Conservation (phyloP, 2,797 vertebrate species). For the Gastrophryne carolinensis region DNA sequence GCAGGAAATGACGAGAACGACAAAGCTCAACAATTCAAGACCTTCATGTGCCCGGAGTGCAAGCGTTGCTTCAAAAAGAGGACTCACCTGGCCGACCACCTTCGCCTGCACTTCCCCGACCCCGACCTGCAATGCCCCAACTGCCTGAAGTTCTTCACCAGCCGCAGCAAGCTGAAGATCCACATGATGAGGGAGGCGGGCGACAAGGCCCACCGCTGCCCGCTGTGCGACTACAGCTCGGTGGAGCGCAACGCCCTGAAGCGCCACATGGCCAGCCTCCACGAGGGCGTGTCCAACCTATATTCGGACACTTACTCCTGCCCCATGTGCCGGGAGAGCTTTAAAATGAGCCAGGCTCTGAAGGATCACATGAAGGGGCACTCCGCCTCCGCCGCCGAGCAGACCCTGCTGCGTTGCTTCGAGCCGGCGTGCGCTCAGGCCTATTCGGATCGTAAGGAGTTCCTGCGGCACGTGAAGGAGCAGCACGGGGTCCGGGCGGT, state of each 20-base stretch:
- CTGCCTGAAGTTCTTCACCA: conserved; percentile 91
- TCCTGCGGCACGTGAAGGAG: conserved; percentile 77
- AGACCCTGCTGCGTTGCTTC: conserved; percentile 74
- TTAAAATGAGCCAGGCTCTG: conserved; percentile 83
- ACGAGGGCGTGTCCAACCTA: conserved; percentile 72
- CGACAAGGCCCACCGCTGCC: conserved; percentile 83
- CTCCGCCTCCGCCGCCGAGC: conserved; percentile 73
- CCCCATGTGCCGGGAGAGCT: conserved; percentile 81
- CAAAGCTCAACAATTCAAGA: conserved; percentile 82
- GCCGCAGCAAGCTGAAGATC: conserved; percentile 91
- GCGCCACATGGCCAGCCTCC: conserved; percentile 86
- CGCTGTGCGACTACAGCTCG: conserved; percentile 85
- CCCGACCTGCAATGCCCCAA: conserved; percentile 90
- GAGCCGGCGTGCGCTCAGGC: conserved; percentile 76
- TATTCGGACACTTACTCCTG: conserved; percentile 77
- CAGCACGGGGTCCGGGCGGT: conserved; percentile 74
- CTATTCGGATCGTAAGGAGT: conserved; percentile 73
- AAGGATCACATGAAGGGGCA: conserved; percentile 93
- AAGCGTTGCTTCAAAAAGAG: conserved; percentile 94
- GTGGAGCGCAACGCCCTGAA: conserved; percentile 89
- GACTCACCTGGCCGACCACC: conserved; percentile 90
- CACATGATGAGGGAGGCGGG: conserved; percentile 88
- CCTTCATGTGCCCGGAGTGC: conserved; percentile 91
- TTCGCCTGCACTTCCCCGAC: conserved; percentile 90
- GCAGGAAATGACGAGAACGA: conserved; percentile 72